phyloP scores from a whole-genome alignment of 2,797 vertebrate genomes.

The Takifugu rubripes region DNA sequence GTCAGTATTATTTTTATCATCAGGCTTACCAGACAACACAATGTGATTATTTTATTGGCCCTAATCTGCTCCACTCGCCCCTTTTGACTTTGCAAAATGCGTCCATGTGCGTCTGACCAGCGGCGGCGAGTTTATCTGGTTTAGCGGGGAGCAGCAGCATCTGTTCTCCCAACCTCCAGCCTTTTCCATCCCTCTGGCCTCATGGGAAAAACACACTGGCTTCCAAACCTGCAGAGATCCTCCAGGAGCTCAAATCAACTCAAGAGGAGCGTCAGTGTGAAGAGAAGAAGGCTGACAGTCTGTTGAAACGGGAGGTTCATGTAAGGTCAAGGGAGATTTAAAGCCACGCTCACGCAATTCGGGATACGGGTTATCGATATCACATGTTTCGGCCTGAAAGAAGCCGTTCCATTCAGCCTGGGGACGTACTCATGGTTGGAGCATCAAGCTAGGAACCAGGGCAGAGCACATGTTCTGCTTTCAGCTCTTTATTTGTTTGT shows the following conservation, averaged over 20 bases:
- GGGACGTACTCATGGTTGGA: too few relatives aligned
- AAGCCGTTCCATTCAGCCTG: too few relatives aligned
- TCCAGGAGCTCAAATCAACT: conserved; percentile 7
- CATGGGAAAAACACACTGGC: conserved; percentile 35
- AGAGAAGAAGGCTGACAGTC: conserved; percentile 12
- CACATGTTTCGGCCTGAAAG: conserved; percentile 12
- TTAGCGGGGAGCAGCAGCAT: conserved; percentile 72
- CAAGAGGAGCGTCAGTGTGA: conserved; percentile 5
- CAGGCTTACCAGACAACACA: conserved; percentile 62
- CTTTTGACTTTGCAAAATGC: conserved; percentile 58
- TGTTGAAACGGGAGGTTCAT: conserved; percentile 29
- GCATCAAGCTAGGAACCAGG: too few relatives aligned
- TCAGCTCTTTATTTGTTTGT: too few relatives aligned
- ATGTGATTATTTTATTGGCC: conserved; percentile 66
- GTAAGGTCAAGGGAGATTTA: conserved; percentile 10
- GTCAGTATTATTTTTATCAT: conserved; percentile 64
- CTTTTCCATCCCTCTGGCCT: conserved; percentile 47
- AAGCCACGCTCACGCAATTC: not conserved
- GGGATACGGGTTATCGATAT: conserved; percentile 33
- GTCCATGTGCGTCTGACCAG: conserved; percentile 56
- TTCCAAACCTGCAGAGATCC: conserved; percentile 22
- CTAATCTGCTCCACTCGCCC: conserved; percentile 62
- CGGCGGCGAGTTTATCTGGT: conserved; percentile 67
- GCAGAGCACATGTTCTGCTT: too few relatives aligned
- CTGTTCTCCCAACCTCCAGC: conserved; percentile 68